Conservation (phyloP, 1,140 invertebrate genomes). For the Aplysia californica region DNA sequence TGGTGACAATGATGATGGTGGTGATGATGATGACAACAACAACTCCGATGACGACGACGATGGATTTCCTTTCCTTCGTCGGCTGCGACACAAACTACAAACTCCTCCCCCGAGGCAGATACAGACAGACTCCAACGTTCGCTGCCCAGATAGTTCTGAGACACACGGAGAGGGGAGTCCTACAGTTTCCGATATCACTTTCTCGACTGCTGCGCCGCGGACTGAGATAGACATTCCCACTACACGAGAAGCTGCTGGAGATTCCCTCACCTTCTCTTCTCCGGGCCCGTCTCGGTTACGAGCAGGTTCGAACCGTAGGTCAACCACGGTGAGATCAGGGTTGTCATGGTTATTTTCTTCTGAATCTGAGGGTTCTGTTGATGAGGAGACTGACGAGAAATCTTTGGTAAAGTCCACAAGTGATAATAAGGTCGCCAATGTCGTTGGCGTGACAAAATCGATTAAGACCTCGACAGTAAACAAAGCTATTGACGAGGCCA, state of each 20-base stretch:
- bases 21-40: too few relatives aligned
- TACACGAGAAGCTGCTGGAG: background rate
- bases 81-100: too few relatives aligned
- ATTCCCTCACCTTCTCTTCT: background rate
- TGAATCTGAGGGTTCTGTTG: background rate
- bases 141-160: too few relatives aligned
- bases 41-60: too few relatives aligned
- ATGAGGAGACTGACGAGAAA: conserved; percentile 2
- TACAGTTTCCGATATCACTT: background rate
- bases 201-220: too few relatives aligned
- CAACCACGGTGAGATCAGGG: background rate
- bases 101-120: too few relatives aligned
- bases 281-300: background rate
- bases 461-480: background rate
- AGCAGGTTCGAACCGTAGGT: background rate
- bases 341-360: conserved; percentile 14
- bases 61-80: too few relatives aligned
- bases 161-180: background rate
- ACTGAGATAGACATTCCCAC: background rate
- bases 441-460: background rate
- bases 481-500: background rate
- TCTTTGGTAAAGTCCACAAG: background rate
- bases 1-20: too few relatives aligned
- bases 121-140: too few relatives aligned
- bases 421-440: background rate